These are phyloP conservation scores for Borostomias antarcticus DNA, from an alignment of 2,797 vertebrate genomes.

Conservation along the genomic window DNA sequence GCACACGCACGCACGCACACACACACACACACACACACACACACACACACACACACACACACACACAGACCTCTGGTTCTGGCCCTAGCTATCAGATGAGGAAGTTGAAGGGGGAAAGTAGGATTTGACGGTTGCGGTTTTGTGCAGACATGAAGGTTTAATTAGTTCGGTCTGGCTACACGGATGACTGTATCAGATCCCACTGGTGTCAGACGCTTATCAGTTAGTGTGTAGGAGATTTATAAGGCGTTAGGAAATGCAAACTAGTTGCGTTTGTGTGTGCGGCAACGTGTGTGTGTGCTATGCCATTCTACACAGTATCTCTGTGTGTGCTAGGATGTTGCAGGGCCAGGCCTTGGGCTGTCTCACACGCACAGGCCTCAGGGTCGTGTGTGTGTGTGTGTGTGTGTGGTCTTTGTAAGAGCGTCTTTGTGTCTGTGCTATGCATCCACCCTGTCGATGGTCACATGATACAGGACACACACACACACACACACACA, in stretches of 20 bases:
- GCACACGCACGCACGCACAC: no score
- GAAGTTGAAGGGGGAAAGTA: background rate
- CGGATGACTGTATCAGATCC: no score
- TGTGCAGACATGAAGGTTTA: no score
- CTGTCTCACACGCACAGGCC: background rate
- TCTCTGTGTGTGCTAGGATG: background rate
- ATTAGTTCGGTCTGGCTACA: no score
- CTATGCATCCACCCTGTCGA: background rate
- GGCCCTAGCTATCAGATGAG: no score
- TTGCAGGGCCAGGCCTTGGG: background rate
- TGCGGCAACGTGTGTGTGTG: no score
- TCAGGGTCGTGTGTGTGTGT: background rate
- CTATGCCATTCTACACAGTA: background rate
- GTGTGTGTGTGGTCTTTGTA: slow-evolving; percentile 6
- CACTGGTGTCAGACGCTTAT: background rate
- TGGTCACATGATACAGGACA: background rate
- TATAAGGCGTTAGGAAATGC: background rate
- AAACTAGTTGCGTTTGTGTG: slow-evolving; percentile 5
- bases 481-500: background rate
- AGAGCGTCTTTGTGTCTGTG: background rate
- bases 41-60: no score
- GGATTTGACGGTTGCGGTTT: background rate
- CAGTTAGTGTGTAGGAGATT: background rate
- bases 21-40: no score
- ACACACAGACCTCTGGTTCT: no score